Percentiles rank a stretch among this genome's conserved stretches.
These are phyloP conservation scores for Equus quagga DNA, from an alignment of 2,113 vertebrate genomes.

Conservation along the genomic window DNA sequence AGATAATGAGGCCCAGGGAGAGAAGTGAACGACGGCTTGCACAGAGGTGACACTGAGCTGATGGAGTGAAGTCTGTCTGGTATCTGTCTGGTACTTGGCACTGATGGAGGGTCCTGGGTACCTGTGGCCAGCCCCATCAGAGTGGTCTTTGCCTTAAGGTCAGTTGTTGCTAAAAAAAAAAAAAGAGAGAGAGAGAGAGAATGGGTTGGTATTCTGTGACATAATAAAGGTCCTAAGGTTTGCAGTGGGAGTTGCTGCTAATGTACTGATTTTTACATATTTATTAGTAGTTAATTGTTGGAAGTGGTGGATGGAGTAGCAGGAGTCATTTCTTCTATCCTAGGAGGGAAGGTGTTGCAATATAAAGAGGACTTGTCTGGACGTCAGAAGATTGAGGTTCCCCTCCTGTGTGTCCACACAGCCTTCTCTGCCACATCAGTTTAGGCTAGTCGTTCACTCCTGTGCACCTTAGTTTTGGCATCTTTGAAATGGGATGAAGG, in stretches of 20 bases:
- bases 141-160: background rate
- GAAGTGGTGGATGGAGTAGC: background rate
- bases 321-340: background rate
- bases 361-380: background rate
- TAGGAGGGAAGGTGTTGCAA: background rate
- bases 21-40: background rate
- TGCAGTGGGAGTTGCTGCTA: background rate
- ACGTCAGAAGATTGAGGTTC: background rate
- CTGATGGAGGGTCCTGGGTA: background rate
- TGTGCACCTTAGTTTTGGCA: background rate
- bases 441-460: background rate
- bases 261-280: too few relatives aligned
- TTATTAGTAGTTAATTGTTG: background rate
- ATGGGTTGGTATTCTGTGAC: background rate
- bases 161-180: background rate
- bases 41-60: background rate
- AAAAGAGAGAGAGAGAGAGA: background rate
- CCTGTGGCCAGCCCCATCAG: background rate
- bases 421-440: background rate
- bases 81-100: accelerated
- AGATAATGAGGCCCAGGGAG: background rate
- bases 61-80: too few relatives aligned
- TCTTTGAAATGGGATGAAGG: background rate
- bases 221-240: background rate
- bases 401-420: background rate